A percentile compares a stretch with the other conserved stretches of the same genome.
phyloP scores from a whole-genome alignment of 1,140 invertebrate genomes.

The Drosophila oshimai region DNA sequence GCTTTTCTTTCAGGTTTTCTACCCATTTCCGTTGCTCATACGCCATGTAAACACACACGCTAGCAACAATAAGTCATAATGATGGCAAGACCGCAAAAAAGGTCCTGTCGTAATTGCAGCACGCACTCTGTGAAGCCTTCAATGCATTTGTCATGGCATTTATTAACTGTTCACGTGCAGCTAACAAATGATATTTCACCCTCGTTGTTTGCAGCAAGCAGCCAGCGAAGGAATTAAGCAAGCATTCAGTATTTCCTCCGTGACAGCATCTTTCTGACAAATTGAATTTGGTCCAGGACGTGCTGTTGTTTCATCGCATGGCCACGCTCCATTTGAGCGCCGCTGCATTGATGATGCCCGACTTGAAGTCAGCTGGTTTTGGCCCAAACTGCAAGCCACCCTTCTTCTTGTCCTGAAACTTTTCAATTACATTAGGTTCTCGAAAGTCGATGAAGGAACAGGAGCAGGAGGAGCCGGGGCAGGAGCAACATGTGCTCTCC shows the following conservation, averaged over 20 bases:
- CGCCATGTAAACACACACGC: slow-evolving; percentile 61
- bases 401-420: slow-evolving; percentile 39
- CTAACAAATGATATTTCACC: slow-evolving; percentile 55
- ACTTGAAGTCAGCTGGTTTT: slow-evolving; percentile 39
- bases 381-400: background rate
- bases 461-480: background rate
- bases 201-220: slow-evolving; percentile 13
- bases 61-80: slow-evolving; percentile 71
- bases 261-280: slow-evolving; percentile 79
- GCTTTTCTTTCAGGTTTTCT: slow-evolving; percentile 7
- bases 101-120: slow-evolving; percentile 59
- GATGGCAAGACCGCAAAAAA: slow-evolving; percentile 24
- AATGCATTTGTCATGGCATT: slow-evolving; percentile 69
- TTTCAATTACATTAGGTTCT: slow-evolving; percentile 75
- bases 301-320: slow-evolving; percentile 73
- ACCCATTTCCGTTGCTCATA: slow-evolving; percentile 64
- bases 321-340: slow-evolving; percentile 68
- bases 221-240: slow-evolving; percentile 68
- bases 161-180: slow-evolving; percentile 77
- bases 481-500: slow-evolving; percentile 28
- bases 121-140: slow-evolving; percentile 61
- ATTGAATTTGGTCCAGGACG: slow-evolving; percentile 73
- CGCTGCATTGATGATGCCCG: slow-evolving; percentile 60
- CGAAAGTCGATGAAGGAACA: slow-evolving; percentile 49
- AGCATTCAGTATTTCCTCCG: slow-evolving; percentile 73